Evolutionary conservation across 2,797 vertebrate genomes (phyloP), one percentile per base, ranked within the genome.

Genomic region (Peromyscus attwateri): DNA sequence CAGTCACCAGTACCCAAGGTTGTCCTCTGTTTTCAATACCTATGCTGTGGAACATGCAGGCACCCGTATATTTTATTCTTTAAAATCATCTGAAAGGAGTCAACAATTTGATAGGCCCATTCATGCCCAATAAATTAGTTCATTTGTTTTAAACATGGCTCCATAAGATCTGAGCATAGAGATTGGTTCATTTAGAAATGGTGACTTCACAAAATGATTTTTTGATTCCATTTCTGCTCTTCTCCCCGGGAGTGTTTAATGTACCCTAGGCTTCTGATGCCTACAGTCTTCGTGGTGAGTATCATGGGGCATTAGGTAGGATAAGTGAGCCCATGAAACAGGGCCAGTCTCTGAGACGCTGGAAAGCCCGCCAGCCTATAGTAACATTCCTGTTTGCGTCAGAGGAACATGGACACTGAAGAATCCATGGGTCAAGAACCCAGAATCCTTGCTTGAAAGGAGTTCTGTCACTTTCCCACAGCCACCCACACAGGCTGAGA

Each of bases 61-160:
- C 17, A 68, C 11, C 13, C 19, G 40, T 16, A 57, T 14, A 49
- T n/a, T n/a, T n/a, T n/a, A n/a, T 6, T 27, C 55, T 92, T 91
- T 81, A 40, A 79, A 93, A 37, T 80, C 3, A 73, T 68, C 94
- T 91, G 55, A 83, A 94, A 55, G 34, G 73, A 64, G 37, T 57
- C 90, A 81, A 12, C 23, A 60, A 29, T 89, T 40, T 13, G 19
- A 70, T 40, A 49, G 43, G n/a, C 49, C 73, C 62, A 76, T 88
- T 80, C 52, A 73, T 62, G 43, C 49, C 88, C 87, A 94, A 88
- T 96, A 43, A 77, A 81, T 83, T 85, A 34, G 52, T 82, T 89
- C 49, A 75, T 79, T 79, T 37, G 68, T 46, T 62, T 27, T 68
- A 62, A 29, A 27, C 83, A 10, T 71, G 82, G 40, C 37, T 95